Evolutionary conservation across 2,113 vertebrate genomes (phyloP).

Genomic region (Heterotilapia buettikoferi): DNA sequence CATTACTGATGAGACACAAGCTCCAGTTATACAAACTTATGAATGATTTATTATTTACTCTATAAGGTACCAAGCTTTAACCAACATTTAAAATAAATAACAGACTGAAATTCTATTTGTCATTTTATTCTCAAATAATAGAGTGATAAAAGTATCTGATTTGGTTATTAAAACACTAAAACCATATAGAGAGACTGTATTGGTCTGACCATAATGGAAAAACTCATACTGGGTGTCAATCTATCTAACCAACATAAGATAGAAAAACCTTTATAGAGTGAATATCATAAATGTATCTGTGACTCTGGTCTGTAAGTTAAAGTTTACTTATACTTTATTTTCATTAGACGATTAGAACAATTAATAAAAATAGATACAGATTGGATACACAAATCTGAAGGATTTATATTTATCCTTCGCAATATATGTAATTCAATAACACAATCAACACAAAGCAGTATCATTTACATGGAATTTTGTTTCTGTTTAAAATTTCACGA

Average conservation of each 20-base stretch:
- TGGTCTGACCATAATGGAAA: not conserved
- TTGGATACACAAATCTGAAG: not conserved
- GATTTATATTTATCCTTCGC: not conserved
- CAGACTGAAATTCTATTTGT: not conserved
- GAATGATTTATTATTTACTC: not conserved
- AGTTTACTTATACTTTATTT: not conserved
- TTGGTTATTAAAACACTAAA: not conserved
- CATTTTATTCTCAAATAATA: not conserved
- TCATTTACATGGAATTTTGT: not conserved
- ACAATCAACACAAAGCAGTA: not conserved
- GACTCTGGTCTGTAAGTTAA: not conserved
- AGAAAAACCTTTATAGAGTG: not conserved
- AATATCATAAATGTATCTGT: not conserved
- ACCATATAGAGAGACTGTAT: not conserved
- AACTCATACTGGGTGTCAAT: not conserved
- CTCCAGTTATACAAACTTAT: not conserved
- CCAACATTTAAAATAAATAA: not conserved
- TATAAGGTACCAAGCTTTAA: not conserved
- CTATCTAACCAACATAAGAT: not conserved
- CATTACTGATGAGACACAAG: not conserved
- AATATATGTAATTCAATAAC: not conserved
- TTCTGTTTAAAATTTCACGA: not conserved
- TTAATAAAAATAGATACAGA: not conserved
- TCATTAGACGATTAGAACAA: not conserved
- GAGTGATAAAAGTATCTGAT: not conserved